phyloP scores from a whole-genome alignment of 2,888 invertebrate genomes.

The Ichneumoninae sp. region DNA sequence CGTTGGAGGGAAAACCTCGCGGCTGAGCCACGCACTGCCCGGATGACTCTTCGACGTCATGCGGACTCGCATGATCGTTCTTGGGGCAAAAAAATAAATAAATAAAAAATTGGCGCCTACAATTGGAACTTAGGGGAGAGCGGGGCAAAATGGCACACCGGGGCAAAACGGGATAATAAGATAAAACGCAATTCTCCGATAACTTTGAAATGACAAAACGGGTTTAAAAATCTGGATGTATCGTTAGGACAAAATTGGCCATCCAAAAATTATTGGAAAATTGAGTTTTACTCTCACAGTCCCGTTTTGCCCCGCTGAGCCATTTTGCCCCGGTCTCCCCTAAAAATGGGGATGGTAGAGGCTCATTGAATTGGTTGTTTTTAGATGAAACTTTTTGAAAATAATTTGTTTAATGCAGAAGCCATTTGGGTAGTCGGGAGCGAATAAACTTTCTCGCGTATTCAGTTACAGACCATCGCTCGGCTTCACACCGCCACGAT shows the following conservation, averaged over 20 bases:
- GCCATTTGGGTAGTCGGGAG: background rate
- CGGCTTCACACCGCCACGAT: background rate
- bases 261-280: too few species aligned
- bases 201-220: too few species aligned
- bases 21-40: slow-evolving; percentile 23
- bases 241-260: too few species aligned
- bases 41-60: slow-evolving; percentile 15
- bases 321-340: too few species aligned
- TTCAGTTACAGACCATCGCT: background rate
- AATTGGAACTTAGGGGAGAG: background rate
- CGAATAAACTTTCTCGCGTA: background rate
- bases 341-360: background rate
- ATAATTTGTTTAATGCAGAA: background rate
- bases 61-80: background rate
- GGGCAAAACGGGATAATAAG: too few species aligned
- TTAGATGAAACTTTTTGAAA: background rate
- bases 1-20: slow-evolving; percentile 42
- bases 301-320: too few species aligned
- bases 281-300: too few species aligned
- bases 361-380: background rate
- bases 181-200: too few species aligned
- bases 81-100: background rate
- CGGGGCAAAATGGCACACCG: too few species aligned
- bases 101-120: background rate
- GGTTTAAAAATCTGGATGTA: too few species aligned